Evolutionary conservation across 2,888 invertebrate species (phyloP).

Genomic region (Cosmia pyralina): DNA sequence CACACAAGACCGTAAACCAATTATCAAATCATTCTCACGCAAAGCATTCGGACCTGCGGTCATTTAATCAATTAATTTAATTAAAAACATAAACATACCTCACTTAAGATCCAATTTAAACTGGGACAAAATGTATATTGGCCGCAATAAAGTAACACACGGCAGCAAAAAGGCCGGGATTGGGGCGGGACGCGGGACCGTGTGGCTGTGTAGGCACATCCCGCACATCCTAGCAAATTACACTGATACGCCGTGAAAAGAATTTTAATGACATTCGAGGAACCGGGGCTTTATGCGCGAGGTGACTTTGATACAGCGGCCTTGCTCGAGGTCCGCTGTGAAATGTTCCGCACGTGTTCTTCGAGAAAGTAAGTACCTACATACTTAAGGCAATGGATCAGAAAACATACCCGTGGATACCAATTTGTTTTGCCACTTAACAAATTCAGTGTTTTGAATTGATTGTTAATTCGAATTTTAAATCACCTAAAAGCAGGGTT

Average conservation of each 20-base stretch:
- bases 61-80: conserved; percentile 57
- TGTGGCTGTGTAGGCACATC: conserved; percentile 39
- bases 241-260: conserved; percentile 67
- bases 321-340: conserved; percentile 35
- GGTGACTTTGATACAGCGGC: conserved; percentile 59
- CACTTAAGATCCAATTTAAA: conserved; percentile 60
- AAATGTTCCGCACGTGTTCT: conserved; percentile 36
- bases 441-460: too few relatives aligned
- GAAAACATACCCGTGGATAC: background rate
- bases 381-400: background rate
- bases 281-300: conserved; percentile 61
- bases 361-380: conserved; percentile 6
- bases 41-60: conserved; percentile 38
- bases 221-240: conserved; percentile 66
- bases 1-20: conserved; percentile 35
- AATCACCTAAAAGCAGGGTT: too few relatives aligned
- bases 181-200: conserved; percentile 45
- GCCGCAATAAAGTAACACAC: conserved; percentile 61
- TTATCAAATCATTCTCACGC: conserved; percentile 45
- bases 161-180: conserved; percentile 60
- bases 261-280: conserved; percentile 73
- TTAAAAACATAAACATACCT: conserved; percentile 62
- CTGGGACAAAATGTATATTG: conserved; percentile 64
- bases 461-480: too few relatives aligned
- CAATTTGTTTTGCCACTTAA: too few relatives aligned